Evolutionary conservation across 2,888 invertebrate genomes (phyloP).

Genomic region (Philereme transversata): DNA sequence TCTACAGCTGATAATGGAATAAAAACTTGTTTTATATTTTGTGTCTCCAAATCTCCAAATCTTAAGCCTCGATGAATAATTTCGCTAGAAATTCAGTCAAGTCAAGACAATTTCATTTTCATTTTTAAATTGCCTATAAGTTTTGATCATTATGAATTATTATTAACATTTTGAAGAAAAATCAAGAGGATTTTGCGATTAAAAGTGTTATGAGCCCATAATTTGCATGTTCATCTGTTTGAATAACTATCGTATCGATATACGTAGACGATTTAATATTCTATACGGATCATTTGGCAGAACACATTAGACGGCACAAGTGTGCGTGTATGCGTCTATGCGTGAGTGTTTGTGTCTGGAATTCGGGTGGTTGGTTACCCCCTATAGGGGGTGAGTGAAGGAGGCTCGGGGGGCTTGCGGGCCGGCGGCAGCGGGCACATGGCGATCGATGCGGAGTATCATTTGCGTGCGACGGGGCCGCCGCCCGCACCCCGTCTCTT

Average conservation of each 20-base stretch:
- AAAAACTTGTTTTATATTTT: no score
- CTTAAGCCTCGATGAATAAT: no score
- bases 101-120: no score
- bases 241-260: constrained; percentile 23
- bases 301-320: constrained; percentile 71
- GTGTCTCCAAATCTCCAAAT: no score
- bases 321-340: constrained; percentile 68
- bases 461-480: constrained; percentile 74
- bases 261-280: constrained; percentile 62
- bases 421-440: constrained; percentile 60
- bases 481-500: constrained; percentile 45
- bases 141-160: no score
- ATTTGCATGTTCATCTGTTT: constrained; percentile 27
- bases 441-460: constrained; percentile 80
- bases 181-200: not conserved
- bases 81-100: no score
- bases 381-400: constrained; percentile 32
- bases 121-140: no score
- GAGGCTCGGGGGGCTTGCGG: constrained; percentile 48
- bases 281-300: constrained; percentile 78
- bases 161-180: not conserved
- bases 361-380: constrained; percentile 36
- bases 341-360: constrained; percentile 64
- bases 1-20: no score
- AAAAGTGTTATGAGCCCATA: not conserved